These are phyloP conservation scores for Scophthalmus maximus DNA, from an alignment of 2,113 vertebrate species.

Conservation along the genomic window DNA sequence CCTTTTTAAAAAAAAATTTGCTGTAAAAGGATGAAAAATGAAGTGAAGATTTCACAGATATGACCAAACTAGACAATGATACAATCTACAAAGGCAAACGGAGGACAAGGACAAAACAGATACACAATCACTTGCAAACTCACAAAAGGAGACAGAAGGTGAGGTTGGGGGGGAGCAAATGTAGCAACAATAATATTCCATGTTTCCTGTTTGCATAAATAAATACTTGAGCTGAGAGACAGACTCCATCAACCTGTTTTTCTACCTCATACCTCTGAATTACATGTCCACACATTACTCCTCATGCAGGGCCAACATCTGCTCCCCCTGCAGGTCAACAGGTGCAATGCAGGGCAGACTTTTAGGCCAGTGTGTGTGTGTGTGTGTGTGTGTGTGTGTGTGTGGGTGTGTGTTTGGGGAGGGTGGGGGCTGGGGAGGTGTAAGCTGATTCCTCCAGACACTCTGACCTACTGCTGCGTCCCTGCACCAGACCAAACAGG, in stretches of 20 bases:
- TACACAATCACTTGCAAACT: too few relatives aligned
- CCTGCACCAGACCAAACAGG: constrained; percentile 77
- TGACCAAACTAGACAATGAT: too few relatives aligned
- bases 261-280: neutral
- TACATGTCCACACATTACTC: neutral
- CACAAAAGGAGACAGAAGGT: too few relatives aligned
- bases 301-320: neutral
- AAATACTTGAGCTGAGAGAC: neutral
- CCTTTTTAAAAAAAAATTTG: too few relatives aligned
- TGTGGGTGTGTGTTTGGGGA: neutral
- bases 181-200: too few relatives aligned
- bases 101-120: too few relatives aligned
- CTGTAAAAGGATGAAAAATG: too few relatives aligned
- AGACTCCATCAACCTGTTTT: neutral
- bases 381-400: neutral
- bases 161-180: too few relatives aligned
- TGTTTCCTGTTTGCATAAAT: neutral
- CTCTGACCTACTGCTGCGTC: constrained; percentile 64
- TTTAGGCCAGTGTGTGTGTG: neutral
- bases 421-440: constrained; percentile 40
- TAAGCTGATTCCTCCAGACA: constrained; percentile 77
- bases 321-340: constrained; percentile 71
- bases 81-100: too few relatives aligned
- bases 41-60: too few relatives aligned
- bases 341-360: constrained; percentile 10